phyloP scores from a whole-genome alignment of 2,888 invertebrate genomes.

The Anthophora plumipes region DNA sequence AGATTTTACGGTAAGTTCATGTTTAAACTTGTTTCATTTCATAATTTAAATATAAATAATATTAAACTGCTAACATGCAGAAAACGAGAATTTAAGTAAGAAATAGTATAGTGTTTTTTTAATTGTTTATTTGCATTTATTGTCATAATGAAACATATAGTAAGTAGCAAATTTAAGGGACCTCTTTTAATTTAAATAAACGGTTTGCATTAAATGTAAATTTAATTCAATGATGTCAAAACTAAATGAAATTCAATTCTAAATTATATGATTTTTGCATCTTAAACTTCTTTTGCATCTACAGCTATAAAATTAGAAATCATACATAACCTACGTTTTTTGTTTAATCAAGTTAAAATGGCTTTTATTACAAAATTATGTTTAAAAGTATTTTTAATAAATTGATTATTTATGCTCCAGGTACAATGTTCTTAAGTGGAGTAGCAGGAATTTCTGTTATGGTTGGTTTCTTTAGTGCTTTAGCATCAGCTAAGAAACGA shows the following conservation, averaged over 20 bases:
- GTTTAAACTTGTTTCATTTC: conserved; percentile 17
- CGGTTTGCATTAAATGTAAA: too few species aligned
- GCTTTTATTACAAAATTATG: background rate
- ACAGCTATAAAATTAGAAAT: too few species aligned
- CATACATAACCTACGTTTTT: background rate
- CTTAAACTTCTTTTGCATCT: too few species aligned
- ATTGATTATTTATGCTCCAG: conserved; percentile 82
- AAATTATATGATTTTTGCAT: too few species aligned
- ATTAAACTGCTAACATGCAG: background rate
- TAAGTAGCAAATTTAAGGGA: too few species aligned
- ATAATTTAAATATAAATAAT: background rate
- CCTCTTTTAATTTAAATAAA: too few species aligned
- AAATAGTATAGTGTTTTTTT: background rate
- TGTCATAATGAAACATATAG: background rate
- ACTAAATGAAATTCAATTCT: too few species aligned
- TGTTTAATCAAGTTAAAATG: too few species aligned
- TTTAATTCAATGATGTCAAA: too few species aligned
- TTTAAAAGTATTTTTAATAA: background rate
- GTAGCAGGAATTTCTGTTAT: conserved; percentile 92
- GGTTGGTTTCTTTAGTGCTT: conserved; percentile 92
- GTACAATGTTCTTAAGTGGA: conserved; percentile 89
- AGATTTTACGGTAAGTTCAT: conserved; percentile 72
- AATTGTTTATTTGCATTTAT: background rate
- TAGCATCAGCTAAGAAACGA: conserved; percentile 91
- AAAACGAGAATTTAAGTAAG: background rate